Base-by-base conservation (phyloP, 2,113 vertebrate genomes). In the Ursus arctos region DNA sequence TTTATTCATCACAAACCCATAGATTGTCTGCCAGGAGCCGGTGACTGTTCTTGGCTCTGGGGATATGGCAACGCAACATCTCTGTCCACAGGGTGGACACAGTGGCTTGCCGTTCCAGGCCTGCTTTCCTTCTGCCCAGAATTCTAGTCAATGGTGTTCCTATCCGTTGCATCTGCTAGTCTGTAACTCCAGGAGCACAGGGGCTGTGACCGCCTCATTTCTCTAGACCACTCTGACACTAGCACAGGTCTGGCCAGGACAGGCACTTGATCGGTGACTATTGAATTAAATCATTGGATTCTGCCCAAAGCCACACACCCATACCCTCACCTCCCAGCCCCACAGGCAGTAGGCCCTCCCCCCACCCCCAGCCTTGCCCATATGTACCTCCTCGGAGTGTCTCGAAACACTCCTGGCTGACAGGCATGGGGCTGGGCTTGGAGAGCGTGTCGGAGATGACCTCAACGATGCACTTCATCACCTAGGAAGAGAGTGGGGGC, bases 391-490 rank as follows among this genome's bases (percentile, higher is more conserved):
- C 99, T 97, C 98, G 99, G 69, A 99, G 99, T 4, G 98, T 99
- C 97, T 99, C 99, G 93, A 99, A 98, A 97, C 99, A 99, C 96
- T 99, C 99, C 87, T 99, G 98, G 40, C 99, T 99, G 98, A 99
- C 98, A 0, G 99, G 99, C 63, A 99, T 51, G 47, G 99, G 99
- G 63, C 98, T 99, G 97, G 99, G 99, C 95, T 99, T 99, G 0
- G 99, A 99, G 13, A 99, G 98, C 0, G 99, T 99, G 53, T 99
- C 99, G 1, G 99, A 99, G 98, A 99, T 99, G 79, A 99, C 99
- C 98, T 99, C 99, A 51, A 99, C 99, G 26, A 99, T 99, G 97
- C 99, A 99, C 97, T 99, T 99, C 99, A 99, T 99, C 98, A 99
- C 99, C 99, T 99, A 96, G 71, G 84, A 95, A 92, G 91, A 98